Percentiles rank a stretch among this genome's conserved stretches.
Evolutionary conservation across 2,797 vertebrate genomes (phyloP).

Genomic region (Vireo griseus): DNA sequence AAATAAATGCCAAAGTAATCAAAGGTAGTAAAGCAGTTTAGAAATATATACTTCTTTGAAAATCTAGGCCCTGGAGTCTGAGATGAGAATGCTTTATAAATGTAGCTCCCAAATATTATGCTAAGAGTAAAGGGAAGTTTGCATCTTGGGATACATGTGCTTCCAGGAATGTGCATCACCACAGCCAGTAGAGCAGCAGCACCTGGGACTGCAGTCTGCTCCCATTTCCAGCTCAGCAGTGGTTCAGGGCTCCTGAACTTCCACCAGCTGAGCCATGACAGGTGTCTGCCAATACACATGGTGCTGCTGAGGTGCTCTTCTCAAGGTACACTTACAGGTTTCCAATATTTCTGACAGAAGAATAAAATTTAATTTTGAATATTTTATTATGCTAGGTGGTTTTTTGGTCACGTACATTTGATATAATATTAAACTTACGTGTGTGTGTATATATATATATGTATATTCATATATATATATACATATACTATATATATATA

Average conservation of each 20-base stretch:
- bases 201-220: not conserved
- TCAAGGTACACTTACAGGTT: not conserved
- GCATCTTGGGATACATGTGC: not conserved
- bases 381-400: not conserved
- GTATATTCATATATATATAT: too few relatives aligned
- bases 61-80: not conserved
- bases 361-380: not conserved
- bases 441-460: too few relatives aligned
- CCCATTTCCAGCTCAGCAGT: not conserved
- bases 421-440: not conserved
- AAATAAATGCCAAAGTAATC: not conserved
- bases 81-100: not conserved
- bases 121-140: not conserved
- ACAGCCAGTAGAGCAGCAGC: fast-evolving
- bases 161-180: not conserved
- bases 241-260: not conserved
- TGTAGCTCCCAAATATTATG: not conserved
- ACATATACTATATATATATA: too few relatives aligned
- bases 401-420: not conserved
- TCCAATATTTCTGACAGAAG: not conserved
- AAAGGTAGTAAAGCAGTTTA: not conserved
- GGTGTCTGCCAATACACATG: not conserved
- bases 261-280: not conserved
- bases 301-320: not conserved
- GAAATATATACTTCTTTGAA: not conserved